These are phyloP conservation scores for Dasyprocta punctata DNA, from an alignment of 2,113 vertebrate genomes.

Conservation along the genomic window DNA sequence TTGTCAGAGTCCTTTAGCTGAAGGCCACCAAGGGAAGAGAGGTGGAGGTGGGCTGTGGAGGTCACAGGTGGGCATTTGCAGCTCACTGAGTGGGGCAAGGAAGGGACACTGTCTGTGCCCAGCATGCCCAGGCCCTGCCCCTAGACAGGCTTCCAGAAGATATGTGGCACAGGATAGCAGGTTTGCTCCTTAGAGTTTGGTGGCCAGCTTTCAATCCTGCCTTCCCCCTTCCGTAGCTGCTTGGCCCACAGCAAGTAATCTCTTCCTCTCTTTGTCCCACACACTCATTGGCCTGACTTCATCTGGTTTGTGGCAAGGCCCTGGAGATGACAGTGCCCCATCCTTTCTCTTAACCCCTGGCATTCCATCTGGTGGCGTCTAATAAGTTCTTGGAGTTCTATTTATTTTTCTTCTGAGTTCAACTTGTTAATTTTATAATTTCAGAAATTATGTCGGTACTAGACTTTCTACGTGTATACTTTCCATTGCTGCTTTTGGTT, in stretches of 20 bases:
- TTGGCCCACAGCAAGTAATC: fast-evolving
- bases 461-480: fast-evolving
- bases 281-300: fast-evolving
- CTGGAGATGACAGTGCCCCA: fast-evolving
- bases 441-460: not conserved
- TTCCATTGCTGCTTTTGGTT: not conserved
- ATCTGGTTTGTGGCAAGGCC: fast-evolving
- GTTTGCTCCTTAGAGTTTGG: fast-evolving
- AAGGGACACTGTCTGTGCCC: fast-evolving
- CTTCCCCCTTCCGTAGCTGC: fast-evolving
- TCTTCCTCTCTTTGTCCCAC: fast-evolving
- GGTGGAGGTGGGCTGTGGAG: not conserved
- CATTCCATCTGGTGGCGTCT: fast-evolving
- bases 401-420: not conserved
- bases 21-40: not conserved
- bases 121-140: fast-evolving
- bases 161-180: fast-evolving
- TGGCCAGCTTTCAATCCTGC: not conserved
- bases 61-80: fast-evolving
- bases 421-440: not conserved
- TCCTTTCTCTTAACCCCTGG: not conserved
- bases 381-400: not conserved
- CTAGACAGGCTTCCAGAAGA: not conserved
- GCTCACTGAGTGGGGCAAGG: not conserved
- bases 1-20: not conserved